Percentiles rank a stretch among this genome's conserved stretches.
Conservation (phyloP, 2,113 vertebrate genomes). For the Anser cygnoides region DNA sequence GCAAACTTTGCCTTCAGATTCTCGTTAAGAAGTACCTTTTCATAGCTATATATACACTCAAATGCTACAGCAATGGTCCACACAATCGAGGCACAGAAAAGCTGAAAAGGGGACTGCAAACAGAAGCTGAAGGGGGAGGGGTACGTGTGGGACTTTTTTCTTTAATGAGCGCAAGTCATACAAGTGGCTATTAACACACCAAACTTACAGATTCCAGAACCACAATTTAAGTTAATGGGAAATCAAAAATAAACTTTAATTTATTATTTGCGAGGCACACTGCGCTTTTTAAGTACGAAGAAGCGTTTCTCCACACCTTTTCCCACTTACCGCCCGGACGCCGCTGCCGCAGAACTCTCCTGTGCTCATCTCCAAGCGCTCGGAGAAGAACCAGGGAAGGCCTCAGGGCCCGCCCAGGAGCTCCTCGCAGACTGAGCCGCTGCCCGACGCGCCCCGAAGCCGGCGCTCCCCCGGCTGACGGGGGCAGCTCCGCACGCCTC, state of each 20-base stretch:
- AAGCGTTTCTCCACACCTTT: not conserved
- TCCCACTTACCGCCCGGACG: not conserved
- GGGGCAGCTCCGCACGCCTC: accelerated
- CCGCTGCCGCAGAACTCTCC: not conserved
- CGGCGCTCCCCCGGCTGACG: not conserved
- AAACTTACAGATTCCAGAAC: not conserved
- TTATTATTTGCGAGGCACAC: not conserved
- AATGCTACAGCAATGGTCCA: not conserved
- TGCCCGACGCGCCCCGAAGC: not conserved
- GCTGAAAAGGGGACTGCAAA: not conserved
- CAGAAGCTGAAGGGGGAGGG: accelerated
- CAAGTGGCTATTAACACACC: not conserved
- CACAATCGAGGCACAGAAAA: not conserved
- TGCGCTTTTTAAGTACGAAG: not conserved
- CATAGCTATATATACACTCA: not conserved
- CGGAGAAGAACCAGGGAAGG: not conserved
- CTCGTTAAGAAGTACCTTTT: not conserved
- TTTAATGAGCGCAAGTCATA: not conserved
- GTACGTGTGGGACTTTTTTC: accelerated
- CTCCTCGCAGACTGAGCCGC: too few relatives aligned
- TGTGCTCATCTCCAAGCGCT: not conserved
- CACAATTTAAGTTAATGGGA: not conserved
- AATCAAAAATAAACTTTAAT: not conserved
- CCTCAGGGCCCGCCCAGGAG: not conserved
- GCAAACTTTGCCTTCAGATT: not conserved